Evolutionary conservation across 2,888 invertebrate species (phyloP).

Genomic region (Tribolium freemani): DNA sequence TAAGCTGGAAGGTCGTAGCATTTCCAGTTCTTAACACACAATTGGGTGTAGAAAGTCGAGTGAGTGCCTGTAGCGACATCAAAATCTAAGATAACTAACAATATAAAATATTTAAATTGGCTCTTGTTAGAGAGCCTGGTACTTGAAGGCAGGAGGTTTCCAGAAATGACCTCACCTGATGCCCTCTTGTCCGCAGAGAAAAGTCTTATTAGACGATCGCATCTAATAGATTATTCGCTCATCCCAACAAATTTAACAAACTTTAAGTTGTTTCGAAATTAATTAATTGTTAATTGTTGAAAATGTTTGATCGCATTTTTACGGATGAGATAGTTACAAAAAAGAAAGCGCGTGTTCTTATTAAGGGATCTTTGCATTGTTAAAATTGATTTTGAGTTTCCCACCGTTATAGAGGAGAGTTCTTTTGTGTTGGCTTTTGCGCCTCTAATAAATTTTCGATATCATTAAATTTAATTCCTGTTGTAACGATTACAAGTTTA

Average conservation of each 20-base stretch:
- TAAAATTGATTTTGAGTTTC: conserved; percentile 42
- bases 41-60: conserved; percentile 44
- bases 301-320: conserved; percentile 5
- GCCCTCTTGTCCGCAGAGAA: conserved; percentile 39
- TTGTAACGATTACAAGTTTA: conserved; percentile 62
- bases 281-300: conserved; percentile 19
- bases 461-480: conserved; percentile 62
- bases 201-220: conserved; percentile 22
- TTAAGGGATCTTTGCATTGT: conserved; percentile 42
- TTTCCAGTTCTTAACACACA: conserved; percentile 32
- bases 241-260: conserved; percentile 1
- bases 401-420: conserved; percentile 35
- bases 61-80: conserved; percentile 48
- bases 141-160: conserved; percentile 44
- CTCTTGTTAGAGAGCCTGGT: conserved; percentile 49
- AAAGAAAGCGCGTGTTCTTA: conserved; percentile 35
- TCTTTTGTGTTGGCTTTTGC: conserved; percentile 56
- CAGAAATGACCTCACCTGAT: conserved; percentile 35
- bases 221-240: background rate
- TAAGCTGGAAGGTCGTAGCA: conserved; percentile 7
- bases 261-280: background rate
- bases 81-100: conserved; percentile 49
- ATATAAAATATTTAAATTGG: conserved; percentile 52
- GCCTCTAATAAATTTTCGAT: conserved; percentile 58
- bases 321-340: conserved; percentile 18